Conservation (phyloP, 2,888 invertebrate genomes). For the Poecilobothrus nobilitatus region DNA sequence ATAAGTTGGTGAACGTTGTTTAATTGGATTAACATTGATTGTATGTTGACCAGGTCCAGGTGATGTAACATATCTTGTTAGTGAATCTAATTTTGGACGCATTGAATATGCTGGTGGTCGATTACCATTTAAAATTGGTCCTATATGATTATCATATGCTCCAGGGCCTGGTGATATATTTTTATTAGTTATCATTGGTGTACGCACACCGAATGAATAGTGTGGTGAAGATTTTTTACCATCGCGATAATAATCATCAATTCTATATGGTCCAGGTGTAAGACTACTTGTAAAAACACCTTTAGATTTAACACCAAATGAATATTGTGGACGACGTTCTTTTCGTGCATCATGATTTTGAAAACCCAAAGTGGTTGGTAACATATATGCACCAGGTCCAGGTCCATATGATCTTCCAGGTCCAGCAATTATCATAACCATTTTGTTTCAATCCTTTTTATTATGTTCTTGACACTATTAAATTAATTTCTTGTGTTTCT, state of each 20-base stretch:
- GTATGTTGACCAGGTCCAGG: slow-evolving; percentile 38
- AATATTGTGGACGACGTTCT: slow-evolving; percentile 45
- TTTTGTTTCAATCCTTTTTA: too few relatives aligned
- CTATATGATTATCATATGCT: slow-evolving; percentile 31
- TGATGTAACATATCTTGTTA: slow-evolving; percentile 21
- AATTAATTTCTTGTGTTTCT: too few relatives aligned
- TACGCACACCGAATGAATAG: slow-evolving; percentile 46
- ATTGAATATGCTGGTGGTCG: slow-evolving; percentile 48
- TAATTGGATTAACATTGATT: slow-evolving; percentile 28
- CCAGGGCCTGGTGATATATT: slow-evolving; percentile 37
- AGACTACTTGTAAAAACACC: slow-evolving; percentile 15
- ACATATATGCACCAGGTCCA: slow-evolving; percentile 51
- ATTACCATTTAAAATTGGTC: slow-evolving; percentile 30
- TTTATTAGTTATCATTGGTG: slow-evolving; percentile 27
- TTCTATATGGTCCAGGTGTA: slow-evolving; percentile 35
- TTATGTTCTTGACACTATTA: too few relatives aligned
- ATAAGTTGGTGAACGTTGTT: slow-evolving; percentile 31
- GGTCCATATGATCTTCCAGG: slow-evolving; percentile 42
- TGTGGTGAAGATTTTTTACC: slow-evolving; percentile 35
- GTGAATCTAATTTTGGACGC: slow-evolving; percentile 31
- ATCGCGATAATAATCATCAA: slow-evolving; percentile 32
- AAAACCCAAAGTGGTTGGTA: slow-evolving; percentile 52
- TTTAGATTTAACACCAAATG: slow-evolving; percentile 31
- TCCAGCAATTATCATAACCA: too few relatives aligned
- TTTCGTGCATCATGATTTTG: slow-evolving; percentile 50